Evolutionary conservation across 2,113 vertebrate species (phyloP).

Genomic region (Orientallactaga bullata): DNA sequence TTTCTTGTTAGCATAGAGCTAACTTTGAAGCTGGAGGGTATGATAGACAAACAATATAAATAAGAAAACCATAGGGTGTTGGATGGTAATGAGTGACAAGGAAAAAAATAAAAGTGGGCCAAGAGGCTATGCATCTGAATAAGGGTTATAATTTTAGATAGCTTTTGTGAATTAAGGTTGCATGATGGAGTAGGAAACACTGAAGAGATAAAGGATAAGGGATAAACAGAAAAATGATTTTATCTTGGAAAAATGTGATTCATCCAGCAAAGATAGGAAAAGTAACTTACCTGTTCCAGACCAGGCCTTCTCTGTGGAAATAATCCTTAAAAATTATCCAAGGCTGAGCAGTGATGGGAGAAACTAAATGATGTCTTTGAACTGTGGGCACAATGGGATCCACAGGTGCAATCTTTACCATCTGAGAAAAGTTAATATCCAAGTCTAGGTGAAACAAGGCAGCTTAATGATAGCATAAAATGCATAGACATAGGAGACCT

Average conservation of each 20-base stretch:
- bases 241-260: conserved; percentile 2
- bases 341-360: neutral
- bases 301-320: neutral
- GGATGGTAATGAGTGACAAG: neutral
- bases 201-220: neutral
- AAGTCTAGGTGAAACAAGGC: conserved; percentile 36
- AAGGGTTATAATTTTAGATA: conserved; percentile 5
- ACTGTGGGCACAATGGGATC: neutral
- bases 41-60: neutral
- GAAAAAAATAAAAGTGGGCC: neutral
- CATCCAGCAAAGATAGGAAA: conserved; percentile 5
- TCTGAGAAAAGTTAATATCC: conserved; percentile 7
- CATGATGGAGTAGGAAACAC: neutral
- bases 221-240: neutral
- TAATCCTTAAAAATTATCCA: conserved; percentile 8
- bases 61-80: neutral
- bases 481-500: neutral
- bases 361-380: conserved; percentile 37
- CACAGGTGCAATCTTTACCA: neutral
- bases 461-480: conserved; percentile 13
- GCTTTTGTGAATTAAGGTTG: neutral
- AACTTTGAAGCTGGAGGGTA: neutral
- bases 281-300: conserved; percentile 13
- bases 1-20: neutral
- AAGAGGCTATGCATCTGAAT: neutral